Base-by-base conservation (phyloP, 1,140 invertebrate genomes). In the Drosophila chauvacae region DNA sequence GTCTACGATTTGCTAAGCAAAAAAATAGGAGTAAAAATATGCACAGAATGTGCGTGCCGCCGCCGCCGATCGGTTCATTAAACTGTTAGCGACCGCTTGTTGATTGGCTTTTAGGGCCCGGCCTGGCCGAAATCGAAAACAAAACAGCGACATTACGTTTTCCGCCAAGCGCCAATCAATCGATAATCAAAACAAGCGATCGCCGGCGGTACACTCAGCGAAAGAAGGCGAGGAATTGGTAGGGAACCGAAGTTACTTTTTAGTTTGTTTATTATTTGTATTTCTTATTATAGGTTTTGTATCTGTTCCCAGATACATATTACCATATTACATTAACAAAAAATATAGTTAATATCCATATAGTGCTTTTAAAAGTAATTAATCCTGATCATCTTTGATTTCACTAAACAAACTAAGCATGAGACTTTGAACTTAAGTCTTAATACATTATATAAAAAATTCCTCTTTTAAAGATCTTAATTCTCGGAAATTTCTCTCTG, bases 81-180 rank as follows among this genome's bases (percentile, higher is more conserved):
- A 82, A 83, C 80, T 47, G 60, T 16, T 66, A 48, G 58, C 80
- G 70, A 39, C n/a, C 3, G 47, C 44, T 51, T 37, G 70, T 66
- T 58, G 51, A 51, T 64, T 44, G 14, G 39, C 50, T 47, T 48
- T 81, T 81, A 85, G 78, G 83, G 82, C 78, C 62, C 47, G 70
- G 35, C 78, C 61, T 39, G 69, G 30, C 78, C 74, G 61, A 86
- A 76, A 77, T 42, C 62, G 60, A 87, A 82, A 87, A 83, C 70
- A 87, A 70, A 76, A 79, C 83, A 70, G 80, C 84, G 83, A 87
- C 84, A 68, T 87, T 82, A 64, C 71, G 44, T 60, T 73, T 77
- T 77, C 51, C 51, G 35, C 53, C 35, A 26, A 51, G 33, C 42
- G 55, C 16, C 42, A 60, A 33, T 50, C 62, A 26, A 56, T 56